Percentiles rank a stretch among this genome's conserved stretches.
Conservation (phyloP, 2,113 vertebrate species). For the Isichthys henryi region DNA sequence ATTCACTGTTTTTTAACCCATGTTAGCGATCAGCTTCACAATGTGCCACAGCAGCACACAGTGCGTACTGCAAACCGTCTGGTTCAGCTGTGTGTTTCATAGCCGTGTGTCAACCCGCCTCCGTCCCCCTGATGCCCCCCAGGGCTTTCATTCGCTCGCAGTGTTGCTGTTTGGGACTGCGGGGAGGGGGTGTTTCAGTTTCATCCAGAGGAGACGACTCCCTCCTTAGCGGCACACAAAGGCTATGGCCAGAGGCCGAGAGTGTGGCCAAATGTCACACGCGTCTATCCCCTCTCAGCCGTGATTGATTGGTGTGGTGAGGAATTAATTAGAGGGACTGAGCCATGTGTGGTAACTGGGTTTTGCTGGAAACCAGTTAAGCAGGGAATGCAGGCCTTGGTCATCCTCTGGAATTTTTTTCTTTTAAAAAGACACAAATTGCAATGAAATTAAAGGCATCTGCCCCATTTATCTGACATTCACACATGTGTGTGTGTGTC, state of each 20-base stretch:
- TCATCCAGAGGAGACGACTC: constrained; percentile 23
- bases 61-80: not conserved
- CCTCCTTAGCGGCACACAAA: constrained; percentile 44
- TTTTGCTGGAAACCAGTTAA: not conserved
- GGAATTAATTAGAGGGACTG: constrained; percentile 24
- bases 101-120: not conserved
- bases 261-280: constrained; percentile 42
- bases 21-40: not conserved
- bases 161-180: not conserved
- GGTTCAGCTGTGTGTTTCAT: not conserved
- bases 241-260: constrained; percentile 47
- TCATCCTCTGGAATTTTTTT: not conserved
- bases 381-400: not conserved
- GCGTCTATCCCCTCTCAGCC: constrained; percentile 20
- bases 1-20: not conserved
- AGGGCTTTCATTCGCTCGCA: not conserved
- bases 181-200: not conserved
- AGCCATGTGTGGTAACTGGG: not conserved
- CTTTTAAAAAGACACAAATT: not conserved
- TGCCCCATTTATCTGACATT: not conserved
- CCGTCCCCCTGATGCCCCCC: not conserved
- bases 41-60: not conserved
- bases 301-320: constrained; percentile 53
- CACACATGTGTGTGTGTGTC: not conserved
- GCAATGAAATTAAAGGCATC: not conserved